Base-by-base conservation (phyloP, 2,888 invertebrate genomes). In the Chrysolina americana region DNA sequence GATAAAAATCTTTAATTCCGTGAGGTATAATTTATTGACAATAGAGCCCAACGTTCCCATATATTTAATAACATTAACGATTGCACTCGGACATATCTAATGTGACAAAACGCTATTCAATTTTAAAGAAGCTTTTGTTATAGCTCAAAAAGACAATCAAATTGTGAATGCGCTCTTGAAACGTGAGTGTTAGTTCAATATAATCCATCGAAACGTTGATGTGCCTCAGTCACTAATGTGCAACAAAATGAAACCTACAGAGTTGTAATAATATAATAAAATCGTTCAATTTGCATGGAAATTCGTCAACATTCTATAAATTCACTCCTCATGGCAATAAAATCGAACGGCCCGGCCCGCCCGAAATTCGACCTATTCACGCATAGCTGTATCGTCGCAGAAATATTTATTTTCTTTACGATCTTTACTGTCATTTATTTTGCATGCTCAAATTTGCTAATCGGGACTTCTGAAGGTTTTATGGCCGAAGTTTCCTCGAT, bases 221-320 rank as follows among this genome's bases (percentile, higher is more conserved):
- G 71, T 71, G 70, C 71, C 71, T 71, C 75, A 75, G 71, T 75
- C 68, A 71, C 68, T 59, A 59, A 69, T 73, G 70, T 73, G 70
- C 71, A 77, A 72, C 73, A 71, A 74, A 74, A 74, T 73, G 73
- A 69, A 59, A 64, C 69, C 69, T 65, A 73, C 11, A 23, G 28
- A 59, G 36, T 36, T 0, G 23, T 13, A 23, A 78, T 75, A 74
- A 77, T 74, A 77, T 77, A 71, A 78, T 77, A 71, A 65, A 75
- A 77, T 74, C 73, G 65, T 78, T 78, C 81, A 81, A 84, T 85
- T 85, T 84, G 82, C 84, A 84, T 84, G 82, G 81, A 83, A 84
- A 84, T 83, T 83, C 83, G 84, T 85, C 84, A 84, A 85, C 84
- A 84, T 84, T 83, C 83, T 82, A 83, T 83, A 83, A 83, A 85